Evolutionary conservation across 1,140 invertebrate genomes (phyloP).

Genomic region (Zaprionus capensis): DNA sequence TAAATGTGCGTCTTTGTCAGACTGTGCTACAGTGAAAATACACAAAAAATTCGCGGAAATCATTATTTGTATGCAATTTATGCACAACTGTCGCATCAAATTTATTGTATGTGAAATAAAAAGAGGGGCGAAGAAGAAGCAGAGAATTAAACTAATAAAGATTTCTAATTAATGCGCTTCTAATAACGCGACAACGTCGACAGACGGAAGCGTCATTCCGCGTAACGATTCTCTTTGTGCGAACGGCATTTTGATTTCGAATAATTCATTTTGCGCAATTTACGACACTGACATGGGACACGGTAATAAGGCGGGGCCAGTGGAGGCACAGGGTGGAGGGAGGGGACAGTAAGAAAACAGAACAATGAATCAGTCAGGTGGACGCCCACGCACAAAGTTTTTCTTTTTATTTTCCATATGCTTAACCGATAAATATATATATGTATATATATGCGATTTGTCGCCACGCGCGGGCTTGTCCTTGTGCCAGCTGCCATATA

Average conservation of each 20-base stretch:
- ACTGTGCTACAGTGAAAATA: slow-evolving; percentile 13
- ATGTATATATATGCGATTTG: slow-evolving; percentile 2
- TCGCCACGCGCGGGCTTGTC: slow-evolving; percentile 23
- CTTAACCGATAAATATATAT: not conserved
- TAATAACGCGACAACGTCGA: slow-evolving; percentile 64
- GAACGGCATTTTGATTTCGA: slow-evolving; percentile 70
- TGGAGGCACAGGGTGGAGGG: not conserved
- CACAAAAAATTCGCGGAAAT: slow-evolving; percentile 68
- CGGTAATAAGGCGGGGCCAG: not conserved
- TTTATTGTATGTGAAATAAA: slow-evolving; percentile 57
- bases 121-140: slow-evolving; percentile 13
- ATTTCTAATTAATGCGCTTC: slow-evolving; percentile 81
- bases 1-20: slow-evolving; percentile 31
- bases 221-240: slow-evolving; percentile 64
- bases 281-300: slow-evolving; percentile 51
- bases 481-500: slow-evolving; percentile 22
- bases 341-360: slow-evolving; percentile 39
- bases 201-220: slow-evolving; percentile 67
- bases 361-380: slow-evolving; percentile 71
- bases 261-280: slow-evolving; percentile 74
- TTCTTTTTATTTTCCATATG: slow-evolving; percentile 53
- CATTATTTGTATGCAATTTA: slow-evolving; percentile 60
- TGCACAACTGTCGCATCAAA: slow-evolving; percentile 76
- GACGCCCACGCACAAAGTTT: slow-evolving; percentile 63
- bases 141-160: slow-evolving; percentile 66